phyloP scores from a whole-genome alignment of 2,888 invertebrate species.

The Odontocerum albicorne region DNA sequence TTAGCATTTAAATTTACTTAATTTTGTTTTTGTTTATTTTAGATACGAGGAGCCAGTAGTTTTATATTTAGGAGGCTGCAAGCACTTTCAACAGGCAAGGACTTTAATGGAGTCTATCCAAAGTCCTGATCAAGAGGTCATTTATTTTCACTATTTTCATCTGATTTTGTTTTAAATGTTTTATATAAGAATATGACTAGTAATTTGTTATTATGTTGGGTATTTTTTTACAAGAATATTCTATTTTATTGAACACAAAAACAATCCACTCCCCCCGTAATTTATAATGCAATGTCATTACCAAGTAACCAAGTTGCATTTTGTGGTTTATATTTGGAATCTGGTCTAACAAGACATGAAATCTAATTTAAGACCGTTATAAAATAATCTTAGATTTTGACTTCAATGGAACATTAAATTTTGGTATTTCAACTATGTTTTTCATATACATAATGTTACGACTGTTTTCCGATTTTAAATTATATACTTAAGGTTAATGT shows the following conservation, averaged over 20 bases:
- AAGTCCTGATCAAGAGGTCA: conserved; percentile 79
- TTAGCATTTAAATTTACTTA: not conserved
- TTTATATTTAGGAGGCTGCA: conserved; percentile 81
- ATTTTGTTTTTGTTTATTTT: no score
- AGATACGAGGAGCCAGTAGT: conserved; percentile 54
- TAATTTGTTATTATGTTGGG: not conserved
- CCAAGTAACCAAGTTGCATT: no score
- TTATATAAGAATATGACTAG: not conserved
- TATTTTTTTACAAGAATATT: no score
- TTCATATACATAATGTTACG: no score
- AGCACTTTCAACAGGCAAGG: conserved; percentile 91
- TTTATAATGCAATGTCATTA: not conserved
- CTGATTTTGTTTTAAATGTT: not conserved
- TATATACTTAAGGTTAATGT: no score
- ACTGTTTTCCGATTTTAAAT: no score
- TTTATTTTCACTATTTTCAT: not conserved
- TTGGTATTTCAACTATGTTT: no score
- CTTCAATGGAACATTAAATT: no score
- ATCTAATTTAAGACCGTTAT: no score
- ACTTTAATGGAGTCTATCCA: conserved; percentile 81
- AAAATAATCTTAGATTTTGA: no score
- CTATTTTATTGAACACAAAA: not conserved
- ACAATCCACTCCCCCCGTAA: not conserved
- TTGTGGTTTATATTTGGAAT: no score
- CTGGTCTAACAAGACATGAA: no score